Conservation (phyloP, 2,888 invertebrate genomes). For the Hesperia comma region DNA sequence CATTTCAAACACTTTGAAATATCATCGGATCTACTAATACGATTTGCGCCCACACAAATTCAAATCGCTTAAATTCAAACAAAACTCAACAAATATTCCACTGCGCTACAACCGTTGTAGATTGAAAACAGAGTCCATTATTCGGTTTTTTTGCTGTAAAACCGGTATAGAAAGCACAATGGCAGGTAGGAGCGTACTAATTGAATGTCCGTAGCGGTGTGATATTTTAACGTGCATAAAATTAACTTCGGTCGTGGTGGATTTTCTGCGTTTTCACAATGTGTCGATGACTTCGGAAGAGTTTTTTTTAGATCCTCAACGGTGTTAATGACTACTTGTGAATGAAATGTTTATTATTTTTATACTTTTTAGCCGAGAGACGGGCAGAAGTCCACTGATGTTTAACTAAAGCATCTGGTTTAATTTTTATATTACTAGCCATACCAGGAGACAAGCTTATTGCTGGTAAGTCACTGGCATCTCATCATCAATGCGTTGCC, state of each 20-base stretch:
- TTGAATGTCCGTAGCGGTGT: conserved; percentile 51
- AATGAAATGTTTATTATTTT: too few relatives aligned
- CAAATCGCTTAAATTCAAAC: conserved; percentile 19
- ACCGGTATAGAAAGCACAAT: conserved; percentile 51
- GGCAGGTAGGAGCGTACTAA: conserved; percentile 61
- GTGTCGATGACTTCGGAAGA: conserved; percentile 33
- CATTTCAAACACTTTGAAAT: too few relatives aligned
- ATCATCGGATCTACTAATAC: too few relatives aligned
- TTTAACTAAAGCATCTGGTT: too few relatives aligned
- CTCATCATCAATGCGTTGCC: too few relatives aligned
- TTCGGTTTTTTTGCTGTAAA: conserved; percentile 24
- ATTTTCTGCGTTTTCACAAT: conserved; percentile 10
- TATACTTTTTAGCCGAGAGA: too few relatives aligned
- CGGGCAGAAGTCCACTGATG: too few relatives aligned
- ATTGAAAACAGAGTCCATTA: conserved; percentile 31
- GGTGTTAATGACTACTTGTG: too few relatives aligned
- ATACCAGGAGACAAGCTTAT: too few relatives aligned
- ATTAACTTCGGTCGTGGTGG: conserved; percentile 40
- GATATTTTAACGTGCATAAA: conserved; percentile 45
- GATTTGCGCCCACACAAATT: background rate
- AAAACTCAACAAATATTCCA: conserved; percentile 43
- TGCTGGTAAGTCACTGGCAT: too few relatives aligned
- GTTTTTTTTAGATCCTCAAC: background rate
- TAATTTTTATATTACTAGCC: too few relatives aligned
- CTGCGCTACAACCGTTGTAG: conserved; percentile 33